Conservation (phyloP, 2,113 vertebrate genomes). For the Microcebus tavaratra region DNA sequence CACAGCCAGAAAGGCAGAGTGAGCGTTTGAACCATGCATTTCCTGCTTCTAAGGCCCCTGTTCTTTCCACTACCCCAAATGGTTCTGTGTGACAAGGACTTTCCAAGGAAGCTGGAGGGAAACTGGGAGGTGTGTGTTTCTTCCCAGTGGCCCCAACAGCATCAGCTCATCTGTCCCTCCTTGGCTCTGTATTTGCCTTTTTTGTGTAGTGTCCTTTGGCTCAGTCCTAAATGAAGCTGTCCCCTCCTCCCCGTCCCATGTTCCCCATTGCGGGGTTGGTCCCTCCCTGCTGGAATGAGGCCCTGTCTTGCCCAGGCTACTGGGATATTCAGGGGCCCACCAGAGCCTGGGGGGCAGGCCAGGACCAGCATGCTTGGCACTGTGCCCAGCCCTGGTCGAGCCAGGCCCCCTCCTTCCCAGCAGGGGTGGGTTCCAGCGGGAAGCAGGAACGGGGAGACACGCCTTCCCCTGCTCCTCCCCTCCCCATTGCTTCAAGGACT, state of each 20-base stretch:
- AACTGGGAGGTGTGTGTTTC: background rate
- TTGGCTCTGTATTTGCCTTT: background rate
- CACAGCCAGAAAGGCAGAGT: background rate
- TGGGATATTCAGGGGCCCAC: conserved; percentile 67
- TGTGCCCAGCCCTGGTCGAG: conserved; percentile 50
- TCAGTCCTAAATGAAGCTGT: background rate
- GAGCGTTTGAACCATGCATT: background rate
- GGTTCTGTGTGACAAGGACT: conserved; percentile 2
- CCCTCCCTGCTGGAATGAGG: conserved; percentile 71
- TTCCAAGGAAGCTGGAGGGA: background rate
- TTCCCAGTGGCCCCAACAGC: accelerated
- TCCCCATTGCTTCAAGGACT: background rate
- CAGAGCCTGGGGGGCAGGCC: conserved; percentile 11
- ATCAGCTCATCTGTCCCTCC: background rate
- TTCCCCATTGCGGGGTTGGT: background rate
- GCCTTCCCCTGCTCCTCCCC: background rate
- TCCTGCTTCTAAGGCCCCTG: background rate
- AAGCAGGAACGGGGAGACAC: background rate
- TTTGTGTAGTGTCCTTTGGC: background rate
- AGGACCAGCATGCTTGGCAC: conserved; percentile 33
- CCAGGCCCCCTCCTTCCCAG: conserved; percentile 53
- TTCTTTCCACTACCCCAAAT: background rate
- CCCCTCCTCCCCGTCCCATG: background rate
- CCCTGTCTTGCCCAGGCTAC: conserved; percentile 56
- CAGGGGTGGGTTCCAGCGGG: conserved; percentile 45